A percentile compares a stretch with the other conserved stretches of the same genome.
phyloP scores from a whole-genome alignment of 2,888 invertebrate species.

The Dyspetes luteomarginatus region DNA sequence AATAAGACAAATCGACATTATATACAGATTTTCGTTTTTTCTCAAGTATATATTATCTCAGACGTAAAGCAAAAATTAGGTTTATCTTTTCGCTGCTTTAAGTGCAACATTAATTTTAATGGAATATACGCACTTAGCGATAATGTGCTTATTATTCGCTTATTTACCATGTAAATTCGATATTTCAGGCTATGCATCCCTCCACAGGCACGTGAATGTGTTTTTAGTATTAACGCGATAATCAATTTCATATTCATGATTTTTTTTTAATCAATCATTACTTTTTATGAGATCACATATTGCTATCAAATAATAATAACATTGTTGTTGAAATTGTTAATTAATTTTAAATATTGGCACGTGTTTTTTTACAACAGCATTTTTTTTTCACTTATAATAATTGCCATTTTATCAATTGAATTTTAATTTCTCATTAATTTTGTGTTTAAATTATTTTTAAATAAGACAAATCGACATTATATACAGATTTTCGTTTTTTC shows the following conservation, averaged over 20 bases:
- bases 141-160: background rate
- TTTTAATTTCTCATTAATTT: too few relatives aligned
- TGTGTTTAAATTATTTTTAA: too few relatives aligned
- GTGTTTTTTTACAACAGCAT: too few relatives aligned
- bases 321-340: too few relatives aligned
- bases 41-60: background rate
- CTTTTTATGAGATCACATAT: background rate
- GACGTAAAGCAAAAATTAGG: background rate
- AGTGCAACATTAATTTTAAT: background rate
- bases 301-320: too few relatives aligned
- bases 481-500: background rate
- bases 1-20: too few relatives aligned
- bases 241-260: background rate
- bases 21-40: background rate
- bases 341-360: too few relatives aligned
- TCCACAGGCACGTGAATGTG: background rate
- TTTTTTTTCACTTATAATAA: too few relatives aligned
- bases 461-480: too few relatives aligned
- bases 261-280: background rate
- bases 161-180: conserved; percentile 6
- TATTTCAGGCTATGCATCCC: conserved; percentile 32
- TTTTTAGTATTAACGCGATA: background rate
- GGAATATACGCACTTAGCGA: conserved; percentile 2
- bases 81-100: background rate
- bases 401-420: too few relatives aligned